phyloP scores from a whole-genome alignment of 1,140 invertebrate species.

The Heliconius congener region DNA sequence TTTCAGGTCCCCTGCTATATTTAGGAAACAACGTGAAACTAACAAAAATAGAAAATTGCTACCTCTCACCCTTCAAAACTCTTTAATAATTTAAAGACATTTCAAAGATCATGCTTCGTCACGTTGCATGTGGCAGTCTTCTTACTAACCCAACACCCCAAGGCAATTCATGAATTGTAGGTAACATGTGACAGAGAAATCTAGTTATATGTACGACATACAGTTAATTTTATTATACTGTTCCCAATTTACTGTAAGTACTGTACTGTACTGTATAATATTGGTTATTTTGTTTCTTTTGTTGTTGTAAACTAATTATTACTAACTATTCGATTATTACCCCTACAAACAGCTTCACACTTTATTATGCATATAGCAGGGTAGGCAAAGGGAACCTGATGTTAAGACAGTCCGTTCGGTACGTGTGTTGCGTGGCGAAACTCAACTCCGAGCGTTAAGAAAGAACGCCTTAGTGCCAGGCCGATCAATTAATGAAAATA shows the following conservation, averaged over 20 bases:
- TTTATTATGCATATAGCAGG: no score
- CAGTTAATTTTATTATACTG: background rate
- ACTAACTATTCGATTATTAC: background rate
- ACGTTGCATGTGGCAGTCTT: slow-evolving; percentile 9
- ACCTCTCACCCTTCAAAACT: background rate
- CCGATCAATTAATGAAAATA: no score
- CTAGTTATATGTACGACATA: background rate
- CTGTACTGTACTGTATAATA: background rate
- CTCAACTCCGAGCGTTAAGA: no score
- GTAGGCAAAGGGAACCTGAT: no score
- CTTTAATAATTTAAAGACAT: slow-evolving; percentile 1
- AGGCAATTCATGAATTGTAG: slow-evolving; percentile 3
- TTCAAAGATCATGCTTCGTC: slow-evolving; percentile 14
- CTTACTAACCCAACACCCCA: background rate
- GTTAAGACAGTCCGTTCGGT: no score
- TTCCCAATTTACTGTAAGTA: background rate
- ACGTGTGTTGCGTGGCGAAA: no score
- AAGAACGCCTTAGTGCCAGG: no score
- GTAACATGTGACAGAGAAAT: background rate
- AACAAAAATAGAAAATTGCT: background rate
- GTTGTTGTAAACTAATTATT: background rate
- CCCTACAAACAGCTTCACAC: no score
- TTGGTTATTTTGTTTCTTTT: no score
- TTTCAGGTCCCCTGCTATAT: no score
- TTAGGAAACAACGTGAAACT: no score